Base-by-base conservation (phyloP, 2,113 vertebrate species). In the Macquaria australasica region DNA sequence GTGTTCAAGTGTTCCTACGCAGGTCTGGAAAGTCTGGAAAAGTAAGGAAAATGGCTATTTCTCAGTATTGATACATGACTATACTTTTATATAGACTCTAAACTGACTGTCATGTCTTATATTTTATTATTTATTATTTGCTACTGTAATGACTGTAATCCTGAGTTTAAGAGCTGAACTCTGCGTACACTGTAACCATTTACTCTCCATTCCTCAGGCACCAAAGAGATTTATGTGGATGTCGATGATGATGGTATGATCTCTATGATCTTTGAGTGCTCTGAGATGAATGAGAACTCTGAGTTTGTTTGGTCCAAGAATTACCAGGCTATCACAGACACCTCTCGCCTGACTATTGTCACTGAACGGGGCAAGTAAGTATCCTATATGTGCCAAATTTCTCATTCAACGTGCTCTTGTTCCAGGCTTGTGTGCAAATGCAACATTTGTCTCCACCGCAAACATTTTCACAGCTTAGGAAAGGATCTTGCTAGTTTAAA, bases 211-310 rank as follows among this genome's bases (percentile, higher is more conserved):
- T 79, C 68, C 56, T 63, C 87, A 99, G 98, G 97, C 94, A 99
- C 97, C 86, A 98, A 98, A 70, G 98, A 99, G 87, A 93, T 99
- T 59, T 94, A 96, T 51, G 96, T 98, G 67, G 94, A 95, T 25
- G 98, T 99, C n/a, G 98, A 99, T 87, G 98, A 99, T n/a, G 90
- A 98, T 14, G 98, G 98, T 62, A 90, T 98, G 2, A 98, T 99
- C 94, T 99, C 98, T 63, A 89, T 99, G 96, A 95, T 97, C 89
- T 99, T 98, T 20, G 97, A 99, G 92, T 98, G 97, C 93, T 96
- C 98, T 56, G 94, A 98, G 90, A 97, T 98, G 96, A 94, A 93
- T 41, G 95, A 96, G 74, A 95, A 95, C 76, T 99, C 98, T 34
- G 91, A 98, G 89, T 98, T 99, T 81, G 73, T 96, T 91, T 99